Percentiles rank a stretch among this genome's conserved stretches.
Evolutionary conservation across 2,888 invertebrate genomes (phyloP).

Genomic region (Spisula subtruncata): DNA sequence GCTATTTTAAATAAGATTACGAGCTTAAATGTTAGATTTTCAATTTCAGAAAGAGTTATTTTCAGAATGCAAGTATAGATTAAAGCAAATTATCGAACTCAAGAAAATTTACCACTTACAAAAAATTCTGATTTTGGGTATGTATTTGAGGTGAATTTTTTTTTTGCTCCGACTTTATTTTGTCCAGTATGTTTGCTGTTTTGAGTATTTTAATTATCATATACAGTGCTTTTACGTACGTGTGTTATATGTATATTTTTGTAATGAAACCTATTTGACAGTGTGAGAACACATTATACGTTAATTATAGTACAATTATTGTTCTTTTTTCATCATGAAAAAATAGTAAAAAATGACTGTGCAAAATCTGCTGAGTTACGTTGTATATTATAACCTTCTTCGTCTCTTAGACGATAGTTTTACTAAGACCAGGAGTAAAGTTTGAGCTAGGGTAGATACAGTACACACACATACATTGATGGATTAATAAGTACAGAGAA

Average conservation of each 20-base stretch:
- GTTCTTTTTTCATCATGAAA: conserved; percentile 45
- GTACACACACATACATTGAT: no score
- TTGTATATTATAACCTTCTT: not conserved
- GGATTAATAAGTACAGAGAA: no score
- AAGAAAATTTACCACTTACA: not conserved
- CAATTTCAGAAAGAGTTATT: no score
- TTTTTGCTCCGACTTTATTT: not conserved
- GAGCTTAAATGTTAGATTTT: no score
- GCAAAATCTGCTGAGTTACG: not conserved
- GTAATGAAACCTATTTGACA: conserved; percentile 35
- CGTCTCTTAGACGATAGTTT: not conserved
- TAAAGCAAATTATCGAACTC: no score
- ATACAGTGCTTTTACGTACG: conserved; percentile 14
- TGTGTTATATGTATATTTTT: conserved; percentile 50
- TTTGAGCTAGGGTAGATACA: no score
- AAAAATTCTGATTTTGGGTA: not conserved
- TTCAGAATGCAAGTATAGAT: no score
- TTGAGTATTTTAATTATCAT: conserved; percentile 11
- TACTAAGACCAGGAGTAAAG: not conserved
- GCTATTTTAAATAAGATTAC: no score
- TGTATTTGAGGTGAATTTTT: not conserved
- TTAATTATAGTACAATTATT: conserved; percentile 51
- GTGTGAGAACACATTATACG: conserved; percentile 37
- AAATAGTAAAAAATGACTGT: conserved; percentile 41
- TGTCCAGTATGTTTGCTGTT: conserved; percentile 26